Evolutionary conservation across 2,888 invertebrate genomes (phyloP).

Genomic region (Orchesellides sinensis): DNA sequence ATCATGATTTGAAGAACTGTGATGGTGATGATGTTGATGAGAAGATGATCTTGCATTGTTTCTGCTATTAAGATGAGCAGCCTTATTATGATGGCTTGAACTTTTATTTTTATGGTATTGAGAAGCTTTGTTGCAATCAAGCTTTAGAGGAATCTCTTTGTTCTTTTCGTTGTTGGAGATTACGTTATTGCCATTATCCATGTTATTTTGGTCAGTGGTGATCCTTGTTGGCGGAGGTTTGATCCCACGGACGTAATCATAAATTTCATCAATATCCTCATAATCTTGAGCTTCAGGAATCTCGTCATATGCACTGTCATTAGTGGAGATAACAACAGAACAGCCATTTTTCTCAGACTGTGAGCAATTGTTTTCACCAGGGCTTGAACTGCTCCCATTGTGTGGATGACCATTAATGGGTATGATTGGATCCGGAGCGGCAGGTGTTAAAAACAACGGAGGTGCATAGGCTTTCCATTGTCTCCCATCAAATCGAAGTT

Average conservation of each 20-base stretch:
- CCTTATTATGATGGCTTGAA: constrained; percentile 26
- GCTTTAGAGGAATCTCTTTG: constrained; percentile 40
- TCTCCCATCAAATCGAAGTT: constrained; percentile 74
- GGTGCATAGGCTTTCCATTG: constrained; percentile 74
- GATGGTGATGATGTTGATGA: constrained; percentile 38
- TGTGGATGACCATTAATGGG: constrained; percentile 37
- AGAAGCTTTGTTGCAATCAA: constrained; percentile 58
- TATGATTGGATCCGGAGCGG: constrained; percentile 63
- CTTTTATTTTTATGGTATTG: constrained; percentile 53
- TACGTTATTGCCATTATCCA: constrained; percentile 31
- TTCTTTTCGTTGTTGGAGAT: constrained; percentile 52
- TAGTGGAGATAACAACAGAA: constrained; percentile 77
- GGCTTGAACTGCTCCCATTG: constrained; percentile 77
- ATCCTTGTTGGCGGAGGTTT: constrained; percentile 85
- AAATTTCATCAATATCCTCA: constrained; percentile 97
- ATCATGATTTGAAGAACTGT: constrained; percentile 42
- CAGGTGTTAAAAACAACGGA: constrained; percentile 72
- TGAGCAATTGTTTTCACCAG: constrained; percentile 79
- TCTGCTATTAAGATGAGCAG: constrained; percentile 37
- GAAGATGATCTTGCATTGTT: constrained; percentile 51
- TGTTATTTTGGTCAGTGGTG: constrained; percentile 15
- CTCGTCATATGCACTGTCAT: constrained; percentile 57
- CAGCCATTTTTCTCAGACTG: constrained; percentile 80
- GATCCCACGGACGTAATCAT: constrained; percentile 95
- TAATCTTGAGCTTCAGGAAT: constrained; percentile 83